phyloP scores from a whole-genome alignment of 2,888 invertebrate genomes.

The Venusia cambrica region DNA sequence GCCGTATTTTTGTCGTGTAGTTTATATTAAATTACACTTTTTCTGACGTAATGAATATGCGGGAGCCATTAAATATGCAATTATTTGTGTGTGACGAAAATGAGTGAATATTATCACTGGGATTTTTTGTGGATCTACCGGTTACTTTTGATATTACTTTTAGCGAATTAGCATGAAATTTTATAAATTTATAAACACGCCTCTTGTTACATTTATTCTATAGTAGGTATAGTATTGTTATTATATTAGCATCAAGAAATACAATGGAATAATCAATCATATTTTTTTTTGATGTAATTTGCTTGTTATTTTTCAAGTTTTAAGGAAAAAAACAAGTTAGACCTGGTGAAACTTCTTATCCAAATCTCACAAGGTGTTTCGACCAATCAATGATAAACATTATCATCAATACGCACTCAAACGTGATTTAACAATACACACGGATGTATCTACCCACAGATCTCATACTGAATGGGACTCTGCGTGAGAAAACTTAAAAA shows the following conservation, averaged over 20 bases:
- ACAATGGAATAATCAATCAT: too few species aligned
- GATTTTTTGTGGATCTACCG: too few species aligned
- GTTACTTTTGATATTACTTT: too few species aligned
- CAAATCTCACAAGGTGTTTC: slow-evolving; percentile 24
- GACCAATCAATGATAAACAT: slow-evolving; percentile 30
- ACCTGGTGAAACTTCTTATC: slow-evolving; percentile 8
- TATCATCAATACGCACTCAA: slow-evolving; percentile 56
- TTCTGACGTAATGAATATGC: slow-evolving; percentile 74
- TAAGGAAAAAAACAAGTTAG: not conserved
- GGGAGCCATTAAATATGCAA: slow-evolving; percentile 63
- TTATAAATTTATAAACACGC: too few species aligned
- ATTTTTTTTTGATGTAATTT: too few species aligned
- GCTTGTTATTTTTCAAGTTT: not conserved
- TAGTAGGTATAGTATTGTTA: too few species aligned
- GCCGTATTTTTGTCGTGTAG: slow-evolving; percentile 74
- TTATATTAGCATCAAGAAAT: too few species aligned
- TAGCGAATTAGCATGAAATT: too few species aligned
- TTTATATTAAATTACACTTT: slow-evolving; percentile 80
- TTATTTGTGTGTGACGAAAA: slow-evolving; percentile 54
- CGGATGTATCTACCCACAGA: slow-evolving; percentile 81
- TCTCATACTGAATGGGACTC: slow-evolving; percentile 60
- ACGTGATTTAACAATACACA: slow-evolving; percentile 56
- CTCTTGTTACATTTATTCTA: too few species aligned
- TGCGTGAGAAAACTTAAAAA: slow-evolving; percentile 80
- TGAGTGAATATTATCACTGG: slow-evolving; percentile 60